Conservation (phyloP, 2,888 invertebrate species). For the Scaptodrosophila latifasciaeformis region DNA sequence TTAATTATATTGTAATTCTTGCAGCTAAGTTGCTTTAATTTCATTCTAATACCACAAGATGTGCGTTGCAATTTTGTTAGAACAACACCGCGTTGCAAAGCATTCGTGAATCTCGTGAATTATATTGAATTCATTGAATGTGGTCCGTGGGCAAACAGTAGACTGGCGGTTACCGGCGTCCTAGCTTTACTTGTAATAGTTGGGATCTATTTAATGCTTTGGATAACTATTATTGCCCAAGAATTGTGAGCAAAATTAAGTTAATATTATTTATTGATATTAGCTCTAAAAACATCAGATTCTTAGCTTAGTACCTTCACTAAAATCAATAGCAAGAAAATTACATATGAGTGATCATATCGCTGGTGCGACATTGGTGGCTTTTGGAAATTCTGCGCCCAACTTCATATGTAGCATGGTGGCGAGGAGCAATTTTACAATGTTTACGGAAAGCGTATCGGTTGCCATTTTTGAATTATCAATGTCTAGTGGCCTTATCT, state of each 20-base stretch:
- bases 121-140: conserved; percentile 7
- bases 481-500: conserved; percentile 19
- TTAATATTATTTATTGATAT: neutral
- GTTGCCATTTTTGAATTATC: conserved; percentile 12
- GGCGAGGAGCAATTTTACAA: neutral
- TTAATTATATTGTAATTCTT: no score
- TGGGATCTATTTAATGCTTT: conserved; percentile 1
- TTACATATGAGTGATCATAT: conserved; percentile 22
- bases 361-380: conserved; percentile 21
- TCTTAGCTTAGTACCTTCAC: conserved; percentile 14
- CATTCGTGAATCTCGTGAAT: neutral
- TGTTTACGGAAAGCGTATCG: conserved; percentile 9
- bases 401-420: conserved; percentile 8
- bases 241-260: conserved; percentile 11
- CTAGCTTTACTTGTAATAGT: neutral
- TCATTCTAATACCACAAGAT: conserved; percentile 1
- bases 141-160: neutral
- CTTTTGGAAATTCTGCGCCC: conserved; percentile 18
- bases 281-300: neutral
- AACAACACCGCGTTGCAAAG: neutral
- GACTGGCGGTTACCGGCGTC: neutral
- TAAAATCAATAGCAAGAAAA: conserved; percentile 15
- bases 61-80: conserved; percentile 6
- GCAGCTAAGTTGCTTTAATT: conserved; percentile 15
- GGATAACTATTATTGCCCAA: conserved; percentile 11